Percentiles rank a stretch among this genome's conserved stretches.
Conservation (phyloP, 2,113 vertebrate species). For the Clarias gariepinus region DNA sequence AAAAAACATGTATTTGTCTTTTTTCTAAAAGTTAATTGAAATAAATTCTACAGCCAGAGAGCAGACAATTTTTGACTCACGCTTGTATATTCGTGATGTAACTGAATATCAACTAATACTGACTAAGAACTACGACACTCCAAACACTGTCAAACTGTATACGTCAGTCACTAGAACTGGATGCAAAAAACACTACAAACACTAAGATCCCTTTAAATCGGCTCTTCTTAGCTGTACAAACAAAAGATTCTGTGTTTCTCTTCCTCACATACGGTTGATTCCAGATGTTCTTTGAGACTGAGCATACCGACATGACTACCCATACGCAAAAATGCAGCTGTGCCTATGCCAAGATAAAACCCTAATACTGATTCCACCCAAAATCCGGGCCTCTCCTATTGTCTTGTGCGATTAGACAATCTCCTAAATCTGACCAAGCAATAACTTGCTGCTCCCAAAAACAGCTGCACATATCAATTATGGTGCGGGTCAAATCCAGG, state of each 20-base stretch:
- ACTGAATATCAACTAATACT: not conserved
- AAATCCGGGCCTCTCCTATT: not conserved
- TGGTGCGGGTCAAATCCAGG: not conserved
- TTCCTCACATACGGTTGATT: slow-evolving; percentile 2
- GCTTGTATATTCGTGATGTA: not conserved
- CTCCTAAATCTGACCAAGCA: slow-evolving; percentile 20
- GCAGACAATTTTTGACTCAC: no score
- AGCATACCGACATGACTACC: slow-evolving; percentile 14
- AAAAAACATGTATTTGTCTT: no score
- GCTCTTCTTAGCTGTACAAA: not conserved
- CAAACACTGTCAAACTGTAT: not conserved
- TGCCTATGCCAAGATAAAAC: not conserved
- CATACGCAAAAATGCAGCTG: slow-evolving; percentile 18
- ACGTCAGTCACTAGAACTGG: not conserved
- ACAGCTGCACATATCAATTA: slow-evolving; percentile 29
- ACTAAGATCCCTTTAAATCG: not conserved
- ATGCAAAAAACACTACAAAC: not conserved
- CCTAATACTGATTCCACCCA: not conserved
- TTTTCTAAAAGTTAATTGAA: no score
- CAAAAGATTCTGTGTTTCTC: not conserved
- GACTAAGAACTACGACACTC: not conserved
- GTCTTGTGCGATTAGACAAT: slow-evolving; percentile 25
- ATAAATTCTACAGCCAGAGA: no score
- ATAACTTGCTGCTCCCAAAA: slow-evolving; percentile 18
- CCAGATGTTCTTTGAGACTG: slow-evolving; percentile 35